phyloP scores from a whole-genome alignment of 2,888 invertebrate genomes.

The Muscina levida region DNA sequence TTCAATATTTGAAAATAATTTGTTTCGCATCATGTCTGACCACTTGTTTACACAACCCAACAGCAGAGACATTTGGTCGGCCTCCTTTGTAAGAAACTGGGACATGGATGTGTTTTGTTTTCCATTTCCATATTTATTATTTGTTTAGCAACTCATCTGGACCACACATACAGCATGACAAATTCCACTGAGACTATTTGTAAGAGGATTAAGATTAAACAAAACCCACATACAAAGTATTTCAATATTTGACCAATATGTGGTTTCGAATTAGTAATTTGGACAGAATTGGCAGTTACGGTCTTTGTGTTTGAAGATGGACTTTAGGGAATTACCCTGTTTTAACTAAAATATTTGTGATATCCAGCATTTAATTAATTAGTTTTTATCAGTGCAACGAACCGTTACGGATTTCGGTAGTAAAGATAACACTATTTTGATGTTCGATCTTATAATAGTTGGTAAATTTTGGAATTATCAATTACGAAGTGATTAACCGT shows the following conservation, averaged over 20 bases:
- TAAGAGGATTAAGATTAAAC: constrained; percentile 19
- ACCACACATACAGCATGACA: constrained; percentile 45
- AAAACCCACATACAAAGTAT: not conserved
- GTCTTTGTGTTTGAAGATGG: not conserved
- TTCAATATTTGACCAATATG: constrained; percentile 7
- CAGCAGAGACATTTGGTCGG: constrained; percentile 21
- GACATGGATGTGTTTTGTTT: constrained; percentile 16
- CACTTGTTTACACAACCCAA: constrained; percentile 54
- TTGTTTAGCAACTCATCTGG: constrained; percentile 21
- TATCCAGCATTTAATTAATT: too few relatives aligned
- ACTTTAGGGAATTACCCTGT: not conserved
- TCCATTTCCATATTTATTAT: not conserved
- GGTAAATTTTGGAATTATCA: too few relatives aligned
- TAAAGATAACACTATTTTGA: too few relatives aligned
- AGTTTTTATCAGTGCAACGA: too few relatives aligned
- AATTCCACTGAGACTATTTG: constrained; percentile 6
- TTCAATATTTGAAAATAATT: constrained; percentile 46
- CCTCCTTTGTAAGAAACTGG: constrained; percentile 20
- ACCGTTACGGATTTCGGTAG: too few relatives aligned
- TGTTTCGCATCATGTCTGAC: constrained; percentile 53
- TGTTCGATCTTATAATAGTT: too few relatives aligned
- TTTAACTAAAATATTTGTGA: too few relatives aligned
- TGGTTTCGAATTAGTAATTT: not conserved
- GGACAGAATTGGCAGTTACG: not conserved
- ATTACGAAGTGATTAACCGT: too few relatives aligned